Evolutionary conservation across 1,140 invertebrate species (phyloP), one percentile per base, ranked within the genome.

Genomic region (Ceratoteleas bidentatus): DNA sequence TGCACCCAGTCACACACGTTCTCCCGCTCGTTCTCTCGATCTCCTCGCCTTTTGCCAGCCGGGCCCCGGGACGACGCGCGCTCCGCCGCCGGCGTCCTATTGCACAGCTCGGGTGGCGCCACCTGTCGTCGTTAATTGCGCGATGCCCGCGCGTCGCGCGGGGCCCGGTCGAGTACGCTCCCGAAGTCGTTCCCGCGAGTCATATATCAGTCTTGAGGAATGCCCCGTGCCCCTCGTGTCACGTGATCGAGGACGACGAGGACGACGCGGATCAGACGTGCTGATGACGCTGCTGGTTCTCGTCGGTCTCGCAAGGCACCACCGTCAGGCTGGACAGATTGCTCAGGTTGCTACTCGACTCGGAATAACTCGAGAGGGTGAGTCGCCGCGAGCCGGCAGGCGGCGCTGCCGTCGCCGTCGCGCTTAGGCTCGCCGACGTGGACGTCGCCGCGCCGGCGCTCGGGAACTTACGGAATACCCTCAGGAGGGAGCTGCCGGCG

Each of bases 401-500:
- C 5, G 86, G 68, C 15, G 82, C 89, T 75, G 77, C 85, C 85
- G 85, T 40, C 38, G 38, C 86, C 81, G 69, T 56, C 13, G 89
- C 74, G 50, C 88, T 56, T 13, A 94, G 92, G 43, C 93, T 93
- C 62, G 96, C 94, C 11, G 77, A 69, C 60, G 78, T 76, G 49
- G 73, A 70, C 56, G 76, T 70, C 47, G 66, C 34, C 33, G 78
- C 62, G 45, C 49, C 80, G 9, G 66, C 72, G 74, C 60, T 85
- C 81, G 82, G 77, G 34, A 81, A 84, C 56, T 84, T 84, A 6
- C 83, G 78, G 53, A 84, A 84, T 47, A 84, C 83, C 74, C 74
- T 84, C 57, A 90, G 49, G 6, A 90, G 72, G 14, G 88, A 90
- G 54, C 89, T 90, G 6, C 89, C 87, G 2, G 89, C 88, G 75